Percentiles rank a stretch among this genome's conserved stretches.
These are phyloP conservation scores for Micrasema longulum DNA, from an alignment of 1,140 invertebrate species.

Conservation along the genomic window DNA sequence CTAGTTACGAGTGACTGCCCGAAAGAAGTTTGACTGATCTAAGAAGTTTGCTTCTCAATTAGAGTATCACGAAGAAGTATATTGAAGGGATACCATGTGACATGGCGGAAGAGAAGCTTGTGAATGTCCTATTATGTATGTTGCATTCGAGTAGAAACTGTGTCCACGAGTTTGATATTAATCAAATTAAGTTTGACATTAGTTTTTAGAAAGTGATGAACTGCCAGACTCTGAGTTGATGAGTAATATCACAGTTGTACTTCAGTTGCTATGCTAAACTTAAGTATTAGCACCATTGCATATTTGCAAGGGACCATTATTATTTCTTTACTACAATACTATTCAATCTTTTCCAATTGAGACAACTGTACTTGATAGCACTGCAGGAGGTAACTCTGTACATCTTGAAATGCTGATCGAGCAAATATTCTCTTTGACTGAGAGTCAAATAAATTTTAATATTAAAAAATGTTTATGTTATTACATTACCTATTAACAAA, in stretches of 20 bases:
- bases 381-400: constrained; percentile 22
- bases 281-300: constrained; percentile 5
- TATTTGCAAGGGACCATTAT: too few relatives aligned
- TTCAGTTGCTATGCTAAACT: background rate
- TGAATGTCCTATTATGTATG: constrained; percentile 35
- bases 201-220: constrained; percentile 38
- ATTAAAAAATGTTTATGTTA: too few relatives aligned
- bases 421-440: constrained; percentile 49
- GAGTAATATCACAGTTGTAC: constrained; percentile 40
- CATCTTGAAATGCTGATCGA: constrained; percentile 46
- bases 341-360: constrained; percentile 13
- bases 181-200: constrained; percentile 11
- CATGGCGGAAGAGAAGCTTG: too few relatives aligned
- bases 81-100: background rate
- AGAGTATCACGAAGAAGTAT: background rate
- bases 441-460: constrained; percentile 49
- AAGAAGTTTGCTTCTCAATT: background rate
- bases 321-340: too few relatives aligned
- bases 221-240: constrained; percentile 54
- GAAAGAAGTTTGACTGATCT: constrained; percentile 43
- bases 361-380: constrained; percentile 45
- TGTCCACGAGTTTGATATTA: constrained; percentile 11
- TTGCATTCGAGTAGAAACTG: constrained; percentile 24
- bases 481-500: constrained; percentile 28
- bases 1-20: constrained; percentile 42